Conservation (phyloP, 2,888 invertebrate species). For the Drosophila colorata region DNA sequence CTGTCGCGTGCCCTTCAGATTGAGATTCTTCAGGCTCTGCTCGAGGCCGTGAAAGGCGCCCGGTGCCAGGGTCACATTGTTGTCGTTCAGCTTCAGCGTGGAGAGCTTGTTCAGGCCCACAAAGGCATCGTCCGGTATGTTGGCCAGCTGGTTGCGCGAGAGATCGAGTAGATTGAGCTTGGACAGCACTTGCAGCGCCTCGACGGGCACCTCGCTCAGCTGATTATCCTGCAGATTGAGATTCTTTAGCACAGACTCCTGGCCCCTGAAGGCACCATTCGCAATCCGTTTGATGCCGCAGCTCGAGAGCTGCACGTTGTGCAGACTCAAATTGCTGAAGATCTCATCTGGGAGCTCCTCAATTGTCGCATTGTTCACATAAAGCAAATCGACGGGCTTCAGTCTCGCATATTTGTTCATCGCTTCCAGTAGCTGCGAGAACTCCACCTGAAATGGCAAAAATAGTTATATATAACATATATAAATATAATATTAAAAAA, state of each 20-base stretch:
- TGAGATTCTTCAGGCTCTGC: conserved; percentile 93
- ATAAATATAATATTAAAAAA: no score
- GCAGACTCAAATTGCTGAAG: conserved; percentile 90
- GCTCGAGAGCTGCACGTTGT: conserved; percentile 93
- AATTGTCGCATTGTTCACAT: conserved; percentile 95
- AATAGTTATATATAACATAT: no score
- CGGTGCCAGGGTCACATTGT: conserved; percentile 91
- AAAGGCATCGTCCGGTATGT: conserved; percentile 92
- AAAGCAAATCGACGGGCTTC: conserved; percentile 92
- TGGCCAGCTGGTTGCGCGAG: conserved; percentile 91
- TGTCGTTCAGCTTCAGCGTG: conserved; percentile 94
- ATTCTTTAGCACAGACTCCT: conserved; percentile 92
- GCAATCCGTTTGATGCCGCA: conserved; percentile 91
- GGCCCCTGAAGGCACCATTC: conserved; percentile 92
- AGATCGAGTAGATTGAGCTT: conserved; percentile 93
- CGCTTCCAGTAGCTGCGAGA: conserved; percentile 90
- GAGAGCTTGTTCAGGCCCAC: conserved; percentile 90
- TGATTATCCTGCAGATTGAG: conserved; percentile 94
- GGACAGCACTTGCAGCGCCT: conserved; percentile 88
- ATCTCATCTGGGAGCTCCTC: conserved; percentile 89
- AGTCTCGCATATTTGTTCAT: conserved; percentile 89
- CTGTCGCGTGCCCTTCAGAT: conserved; percentile 94
- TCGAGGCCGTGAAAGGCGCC: conserved; percentile 93
- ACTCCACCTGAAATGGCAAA: conserved; percentile 88
- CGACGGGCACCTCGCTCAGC: conserved; percentile 91